These are phyloP conservation scores for Nemotelus pantherinus DNA, from an alignment of 2,888 invertebrate species.

Conservation along the genomic window DNA sequence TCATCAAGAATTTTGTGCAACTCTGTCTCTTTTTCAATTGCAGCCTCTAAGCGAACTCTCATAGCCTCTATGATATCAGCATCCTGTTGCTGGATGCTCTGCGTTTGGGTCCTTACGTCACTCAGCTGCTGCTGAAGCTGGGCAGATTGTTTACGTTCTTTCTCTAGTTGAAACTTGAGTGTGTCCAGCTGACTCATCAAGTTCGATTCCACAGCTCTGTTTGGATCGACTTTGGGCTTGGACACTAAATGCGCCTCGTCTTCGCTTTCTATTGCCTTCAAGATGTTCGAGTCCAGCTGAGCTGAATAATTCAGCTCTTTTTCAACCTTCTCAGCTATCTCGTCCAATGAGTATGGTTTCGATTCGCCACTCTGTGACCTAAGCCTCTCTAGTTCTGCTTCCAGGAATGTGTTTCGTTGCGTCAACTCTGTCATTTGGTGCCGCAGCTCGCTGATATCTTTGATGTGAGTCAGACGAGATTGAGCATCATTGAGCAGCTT, in stretches of 20 bases:
- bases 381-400: conserved; percentile 62
- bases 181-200: conserved; percentile 49
- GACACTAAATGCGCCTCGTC: conserved; percentile 62
- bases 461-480: neutral
- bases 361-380: conserved; percentile 57
- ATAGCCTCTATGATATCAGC: conserved; percentile 74
- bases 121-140: conserved; percentile 70
- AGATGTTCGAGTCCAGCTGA: conserved; percentile 69
- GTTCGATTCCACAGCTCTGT: conserved; percentile 53
- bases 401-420: conserved; percentile 66
- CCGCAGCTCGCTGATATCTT: neutral
- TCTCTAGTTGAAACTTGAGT: conserved; percentile 59
- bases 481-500: conserved; percentile 59
- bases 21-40: conserved; percentile 72
- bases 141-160: conserved; percentile 67
- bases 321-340: conserved; percentile 68
- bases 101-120: conserved; percentile 69
- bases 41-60: conserved; percentile 72
- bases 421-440: conserved; percentile 60
- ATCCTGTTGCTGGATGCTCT: conserved; percentile 71
- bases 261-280: conserved; percentile 69
- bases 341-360: conserved; percentile 66
- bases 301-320: conserved; percentile 71
- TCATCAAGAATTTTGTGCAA: conserved; percentile 70
- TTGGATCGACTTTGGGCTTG: neutral